Evolutionary conservation across 2,888 invertebrate genomes (phyloP), one percentile per base, ranked within the genome.

Genomic region (Gymnosoma rotundatum): DNA sequence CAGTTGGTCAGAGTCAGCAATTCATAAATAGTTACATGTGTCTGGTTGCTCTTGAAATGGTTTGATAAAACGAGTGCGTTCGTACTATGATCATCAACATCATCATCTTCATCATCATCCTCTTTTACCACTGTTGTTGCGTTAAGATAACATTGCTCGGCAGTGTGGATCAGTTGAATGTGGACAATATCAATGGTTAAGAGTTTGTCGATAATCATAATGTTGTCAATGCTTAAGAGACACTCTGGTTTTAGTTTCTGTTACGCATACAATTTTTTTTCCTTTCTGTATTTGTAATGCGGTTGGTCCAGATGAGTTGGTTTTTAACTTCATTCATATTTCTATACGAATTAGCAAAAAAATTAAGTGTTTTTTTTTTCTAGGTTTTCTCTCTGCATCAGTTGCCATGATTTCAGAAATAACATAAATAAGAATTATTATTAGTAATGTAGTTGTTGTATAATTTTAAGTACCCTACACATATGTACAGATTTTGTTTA

Each of bases 21-120:
- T 83, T 78, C 74, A 70, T 79, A 79, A 83, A 81, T 81, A 76
- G 81, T 81, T 75, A 52, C 73, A 74, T 80, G 48, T 74, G 80
- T 63, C 69, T 60, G 63, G 21, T 18, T 60, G 67, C 74, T 67
- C 73, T 80, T 61, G 73, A 67, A 58, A 58, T 50, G 52, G 38
- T 7, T 60, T 45, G 25, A 21, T 14, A 50, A 21, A 25, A 18
- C 38, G 21, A 9, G 9, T 63, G 56, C 50, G 58, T 50, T 66
- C 25, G 36, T 45, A 69, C 58, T 60, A 64, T 61, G 16, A 66
- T 61, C 8, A 52, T 56, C 21, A 74, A 67, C 4, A 61, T 60
- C 0, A 73, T 61, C 45, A 54, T 67, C n/a, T n/a, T n/a, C n/a
- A 66, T 56, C n/a, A 74, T 80, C 10, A 54, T 58, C 0, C 67